Conservation (phyloP, 1,140 invertebrate species). For the Bombus pyrosoma region DNA sequence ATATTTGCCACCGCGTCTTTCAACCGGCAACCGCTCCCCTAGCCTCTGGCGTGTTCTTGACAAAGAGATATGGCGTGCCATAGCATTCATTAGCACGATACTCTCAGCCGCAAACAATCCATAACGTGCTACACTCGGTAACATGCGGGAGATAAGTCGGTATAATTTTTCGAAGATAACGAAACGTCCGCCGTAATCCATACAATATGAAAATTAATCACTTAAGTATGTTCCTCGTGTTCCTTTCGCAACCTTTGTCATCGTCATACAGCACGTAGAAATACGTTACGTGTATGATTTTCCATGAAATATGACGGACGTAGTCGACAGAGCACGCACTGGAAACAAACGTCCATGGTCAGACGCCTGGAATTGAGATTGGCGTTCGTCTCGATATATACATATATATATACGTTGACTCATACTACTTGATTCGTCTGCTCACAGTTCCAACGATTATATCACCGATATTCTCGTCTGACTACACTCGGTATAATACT, state of each 20-base stretch:
- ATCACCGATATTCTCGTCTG: neutral
- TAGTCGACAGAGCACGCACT: neutral
- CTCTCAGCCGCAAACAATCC: constrained; percentile 33
- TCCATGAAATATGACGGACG: neutral
- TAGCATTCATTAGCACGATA: constrained; percentile 49
- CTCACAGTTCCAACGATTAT: neutral
- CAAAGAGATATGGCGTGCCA: constrained; percentile 41
- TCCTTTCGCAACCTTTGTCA: constrained; percentile 21
- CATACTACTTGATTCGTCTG: constrained; percentile 21
- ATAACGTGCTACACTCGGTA: constrained; percentile 33
- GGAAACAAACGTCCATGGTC: constrained; percentile 30
- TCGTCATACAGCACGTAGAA: neutral
- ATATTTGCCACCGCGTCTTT: constrained; percentile 27
- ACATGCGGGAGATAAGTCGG: constrained; percentile 42
- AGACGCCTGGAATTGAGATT: constrained; percentile 13
- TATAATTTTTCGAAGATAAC: constrained; percentile 54
- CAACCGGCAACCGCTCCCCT: neutral
- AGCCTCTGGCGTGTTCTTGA: constrained; percentile 16
- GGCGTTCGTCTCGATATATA: neutral
- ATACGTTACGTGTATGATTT: neutral
- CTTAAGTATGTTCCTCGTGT: too few relatives aligned
- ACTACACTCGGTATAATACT: too few relatives aligned
- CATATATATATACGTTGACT: constrained; percentile 36
- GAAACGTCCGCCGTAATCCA: constrained; percentile 36
- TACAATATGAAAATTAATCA: constrained; percentile 41